Percentiles rank a stretch among this genome's conserved stretches.
Evolutionary conservation across 2,888 invertebrate genomes (phyloP).

Genomic region (Caenorhabditis zanzibari): DNA sequence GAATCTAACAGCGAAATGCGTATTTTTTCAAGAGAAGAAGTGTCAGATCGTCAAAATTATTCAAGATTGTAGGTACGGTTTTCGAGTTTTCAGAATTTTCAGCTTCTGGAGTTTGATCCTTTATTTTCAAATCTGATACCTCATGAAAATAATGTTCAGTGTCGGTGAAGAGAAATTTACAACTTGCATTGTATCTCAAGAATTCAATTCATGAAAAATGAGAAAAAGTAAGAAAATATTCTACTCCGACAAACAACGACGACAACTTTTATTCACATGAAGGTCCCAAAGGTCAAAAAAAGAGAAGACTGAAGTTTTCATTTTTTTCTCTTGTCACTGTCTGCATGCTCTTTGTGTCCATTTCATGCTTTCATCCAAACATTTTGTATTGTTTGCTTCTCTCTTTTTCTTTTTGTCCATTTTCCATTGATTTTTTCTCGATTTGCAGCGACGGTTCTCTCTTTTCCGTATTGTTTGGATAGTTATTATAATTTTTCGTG

Average conservation of each 20-base stretch:
- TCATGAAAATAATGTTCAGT: no score
- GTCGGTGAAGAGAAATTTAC: no score
- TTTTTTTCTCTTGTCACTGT: conserved; percentile 3
- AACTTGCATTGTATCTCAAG: background rate
- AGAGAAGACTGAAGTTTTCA: conserved; percentile 4
- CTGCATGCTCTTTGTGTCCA: conserved; percentile 9
- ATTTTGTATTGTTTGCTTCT: conserved; percentile 44
- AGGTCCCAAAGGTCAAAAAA: conserved; percentile 38
- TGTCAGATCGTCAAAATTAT: no score
- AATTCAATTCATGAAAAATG: conserved; percentile 2
- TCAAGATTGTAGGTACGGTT: no score
- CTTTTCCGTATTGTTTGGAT: background rate
- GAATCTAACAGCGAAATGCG: no score
- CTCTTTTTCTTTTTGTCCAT: conserved; percentile 23
- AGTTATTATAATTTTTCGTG: background rate
- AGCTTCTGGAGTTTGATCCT: no score
- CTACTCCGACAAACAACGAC: background rate
- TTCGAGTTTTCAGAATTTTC: no score
- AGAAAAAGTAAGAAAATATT: conserved; percentile 9
- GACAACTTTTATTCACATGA: background rate
- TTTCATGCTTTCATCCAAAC: conserved; percentile 17
- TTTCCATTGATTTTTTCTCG: conserved; percentile 25
- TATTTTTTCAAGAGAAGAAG: no score
- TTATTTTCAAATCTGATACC: no score
- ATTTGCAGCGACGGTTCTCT: conserved; percentile 1